phyloP scores from a whole-genome alignment of 2,113 vertebrate genomes.

The Myotis davidii region DNA sequence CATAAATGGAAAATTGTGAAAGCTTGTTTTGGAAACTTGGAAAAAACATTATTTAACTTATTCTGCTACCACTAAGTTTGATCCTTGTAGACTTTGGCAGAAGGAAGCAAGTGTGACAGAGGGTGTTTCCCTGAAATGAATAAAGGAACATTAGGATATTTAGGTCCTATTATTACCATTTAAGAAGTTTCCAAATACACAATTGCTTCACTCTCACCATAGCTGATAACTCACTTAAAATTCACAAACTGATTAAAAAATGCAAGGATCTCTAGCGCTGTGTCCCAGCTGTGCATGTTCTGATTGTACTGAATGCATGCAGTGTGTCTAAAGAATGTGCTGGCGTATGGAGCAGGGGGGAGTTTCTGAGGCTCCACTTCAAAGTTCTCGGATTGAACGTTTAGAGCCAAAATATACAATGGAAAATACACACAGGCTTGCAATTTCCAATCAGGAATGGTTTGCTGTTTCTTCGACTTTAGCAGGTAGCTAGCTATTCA shows the following conservation, averaged over 20 bases:
- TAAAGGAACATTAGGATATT: constrained; percentile 74
- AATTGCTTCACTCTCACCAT: constrained; percentile 10
- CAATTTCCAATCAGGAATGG: constrained; percentile 46
- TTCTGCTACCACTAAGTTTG: constrained; percentile 54
- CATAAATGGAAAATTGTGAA: constrained; percentile 71
- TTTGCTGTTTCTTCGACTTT: constrained; percentile 52
- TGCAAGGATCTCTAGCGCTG: constrained; percentile 58
- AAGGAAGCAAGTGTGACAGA: constrained; percentile 58
- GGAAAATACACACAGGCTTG: constrained; percentile 61
- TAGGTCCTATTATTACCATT: constrained; percentile 71
- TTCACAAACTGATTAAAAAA: constrained; percentile 78
- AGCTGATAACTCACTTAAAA: constrained; percentile 81
- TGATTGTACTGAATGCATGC: constrained; percentile 72
- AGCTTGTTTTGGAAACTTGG: constrained; percentile 78
- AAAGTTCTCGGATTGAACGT: constrained; percentile 47
- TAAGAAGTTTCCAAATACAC: constrained; percentile 63
- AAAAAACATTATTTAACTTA: constrained; percentile 67
- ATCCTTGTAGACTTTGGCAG: constrained; percentile 73
- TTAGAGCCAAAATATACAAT: constrained; percentile 66
- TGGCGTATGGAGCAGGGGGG: background rate
- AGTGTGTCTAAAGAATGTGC: constrained; percentile 50
- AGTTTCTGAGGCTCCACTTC: constrained; percentile 41
- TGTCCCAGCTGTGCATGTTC: constrained; percentile 71
- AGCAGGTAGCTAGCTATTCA: background rate
- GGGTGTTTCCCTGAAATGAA: constrained; percentile 65